These are phyloP conservation scores for Halictus quadricinctus DNA, from an alignment of 2,888 invertebrate species.

Conservation along the genomic window DNA sequence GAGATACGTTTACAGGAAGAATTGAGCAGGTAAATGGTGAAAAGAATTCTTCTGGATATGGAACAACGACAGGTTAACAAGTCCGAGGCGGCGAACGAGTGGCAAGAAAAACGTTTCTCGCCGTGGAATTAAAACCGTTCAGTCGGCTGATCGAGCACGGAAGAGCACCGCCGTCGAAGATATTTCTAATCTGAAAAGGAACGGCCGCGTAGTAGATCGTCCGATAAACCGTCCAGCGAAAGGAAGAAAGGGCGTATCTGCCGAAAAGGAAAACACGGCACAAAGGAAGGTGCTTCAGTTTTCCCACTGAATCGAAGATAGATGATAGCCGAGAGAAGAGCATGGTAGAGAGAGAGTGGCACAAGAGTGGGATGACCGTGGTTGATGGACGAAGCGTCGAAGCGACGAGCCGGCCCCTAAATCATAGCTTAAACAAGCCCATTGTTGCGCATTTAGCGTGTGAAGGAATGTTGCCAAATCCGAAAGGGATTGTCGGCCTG, in stretches of 20 bases:
- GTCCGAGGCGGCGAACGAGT: background rate
- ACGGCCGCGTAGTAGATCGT: constrained; percentile 37
- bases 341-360: background rate
- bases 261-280: constrained; percentile 49
- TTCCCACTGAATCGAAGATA: constrained; percentile 71
- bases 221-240: constrained; percentile 29
- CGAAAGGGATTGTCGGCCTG: constrained; percentile 65
- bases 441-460: constrained; percentile 81
- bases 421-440: constrained; percentile 81
- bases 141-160: constrained; percentile 5
- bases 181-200: constrained; percentile 28
- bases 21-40: background rate
- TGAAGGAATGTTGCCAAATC: constrained; percentile 81
- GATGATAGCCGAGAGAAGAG: constrained; percentile 63
- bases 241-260: constrained; percentile 26
- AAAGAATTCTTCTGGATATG: background rate
- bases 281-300: constrained; percentile 69
- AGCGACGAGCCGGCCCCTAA: constrained; percentile 74
- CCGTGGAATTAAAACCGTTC: constrained; percentile 2
- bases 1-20: background rate
- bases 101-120: background rate
- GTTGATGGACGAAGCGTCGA: constrained; percentile 64
- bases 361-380: constrained; percentile 63
- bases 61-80: background rate
- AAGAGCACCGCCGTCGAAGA: constrained; percentile 13